Base-by-base conservation (phyloP, 2,797 vertebrate genomes). In the Acanthopagrus latus region DNA sequence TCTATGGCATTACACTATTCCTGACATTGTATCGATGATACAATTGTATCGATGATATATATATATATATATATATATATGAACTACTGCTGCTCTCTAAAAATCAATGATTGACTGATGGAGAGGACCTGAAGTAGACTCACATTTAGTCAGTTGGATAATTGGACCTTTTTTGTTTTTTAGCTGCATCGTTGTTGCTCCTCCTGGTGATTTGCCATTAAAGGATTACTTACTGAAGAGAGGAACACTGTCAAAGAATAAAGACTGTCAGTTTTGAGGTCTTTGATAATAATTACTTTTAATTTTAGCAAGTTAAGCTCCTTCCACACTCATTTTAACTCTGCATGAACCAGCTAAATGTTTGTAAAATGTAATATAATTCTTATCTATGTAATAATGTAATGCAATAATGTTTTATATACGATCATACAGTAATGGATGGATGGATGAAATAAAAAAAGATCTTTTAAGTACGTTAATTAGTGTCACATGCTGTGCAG, bases 401-500 rank as follows among this genome's bases (percentile, higher is more conserved):
- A 50, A 25, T 17, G 8, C 7, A 63, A 4, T 27, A 16, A 29
- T 33, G 13, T 75, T 50, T 57, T 20, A 43, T 57, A 11, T 13
- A 14, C 43, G n/a, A n/a, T 48, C 21, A 18, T 58, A 14, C 8
- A 5, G 7, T 60, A 56, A 33, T 20, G 21, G 25, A 60, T 52
- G 1, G n/a, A n/a, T n/a, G n/a, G n/a, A 20, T 2, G 14, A 25
- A 58, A 38, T 48, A 29, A 59, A 63, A 54, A 63, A 27, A 29
- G 9, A 66, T 52, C 6, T 38, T 55, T 62, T 41, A 47, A 46
- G 27, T 52, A 25, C 5, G 1, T 14, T 80, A 74, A 82, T 83
- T 55, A 71, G 52, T 65, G 51, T 47, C 85, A 71, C 82, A 70
- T 63, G 51, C 67, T 59, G 25, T 43, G 52, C 55, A 43, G 67